Percentiles rank a stretch among this genome's conserved stretches.
phyloP scores from a whole-genome alignment of 1,140 invertebrate genomes.

The Condylostylus longicornis region DNA sequence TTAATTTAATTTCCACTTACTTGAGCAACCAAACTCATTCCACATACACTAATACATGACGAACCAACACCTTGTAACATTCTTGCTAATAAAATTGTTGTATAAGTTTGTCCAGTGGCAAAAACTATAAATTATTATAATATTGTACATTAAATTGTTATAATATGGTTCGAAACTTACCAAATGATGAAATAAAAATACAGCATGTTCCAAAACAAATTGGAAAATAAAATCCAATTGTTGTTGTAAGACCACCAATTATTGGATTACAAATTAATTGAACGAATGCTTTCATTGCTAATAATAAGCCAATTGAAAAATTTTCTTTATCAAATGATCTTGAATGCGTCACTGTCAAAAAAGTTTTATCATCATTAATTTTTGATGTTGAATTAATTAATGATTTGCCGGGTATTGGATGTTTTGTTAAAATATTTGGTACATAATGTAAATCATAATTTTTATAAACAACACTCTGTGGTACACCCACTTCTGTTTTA shows the following conservation, averaged over 20 bases:
- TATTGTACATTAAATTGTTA: neutral
- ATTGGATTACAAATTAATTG: slow-evolving; percentile 73
- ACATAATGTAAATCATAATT: slow-evolving; percentile 12
- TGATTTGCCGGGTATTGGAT: slow-evolving; percentile 36
- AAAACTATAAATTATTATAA: slow-evolving; percentile 45
- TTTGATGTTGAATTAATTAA: slow-evolving; percentile 25
- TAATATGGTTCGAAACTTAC: slow-evolving; percentile 39
- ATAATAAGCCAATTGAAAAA: slow-evolving; percentile 58
- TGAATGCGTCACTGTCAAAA: slow-evolving; percentile 4
- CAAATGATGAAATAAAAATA: slow-evolving; percentile 61
- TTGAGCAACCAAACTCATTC: slow-evolving; percentile 46
- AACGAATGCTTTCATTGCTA: slow-evolving; percentile 75
- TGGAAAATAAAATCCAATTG: slow-evolving; percentile 62
- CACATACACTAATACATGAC: slow-evolving; percentile 60
- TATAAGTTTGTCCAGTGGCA: slow-evolving; percentile 63
- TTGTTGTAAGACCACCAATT: slow-evolving; percentile 50
- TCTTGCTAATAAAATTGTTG: slow-evolving; percentile 57
- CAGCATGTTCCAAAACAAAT: slow-evolving; percentile 68
- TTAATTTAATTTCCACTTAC: slow-evolving; percentile 1
- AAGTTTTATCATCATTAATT: too few relatives aligned
- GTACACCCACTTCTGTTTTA: slow-evolving; percentile 9
- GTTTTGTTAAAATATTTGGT: slow-evolving; percentile 22
- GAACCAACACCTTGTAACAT: slow-evolving; percentile 77
- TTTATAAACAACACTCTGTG: slow-evolving; percentile 13
- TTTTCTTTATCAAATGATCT: slow-evolving; percentile 43